Conservation (phyloP, 2,888 invertebrate species). For the Argynnis bischoffii region DNA sequence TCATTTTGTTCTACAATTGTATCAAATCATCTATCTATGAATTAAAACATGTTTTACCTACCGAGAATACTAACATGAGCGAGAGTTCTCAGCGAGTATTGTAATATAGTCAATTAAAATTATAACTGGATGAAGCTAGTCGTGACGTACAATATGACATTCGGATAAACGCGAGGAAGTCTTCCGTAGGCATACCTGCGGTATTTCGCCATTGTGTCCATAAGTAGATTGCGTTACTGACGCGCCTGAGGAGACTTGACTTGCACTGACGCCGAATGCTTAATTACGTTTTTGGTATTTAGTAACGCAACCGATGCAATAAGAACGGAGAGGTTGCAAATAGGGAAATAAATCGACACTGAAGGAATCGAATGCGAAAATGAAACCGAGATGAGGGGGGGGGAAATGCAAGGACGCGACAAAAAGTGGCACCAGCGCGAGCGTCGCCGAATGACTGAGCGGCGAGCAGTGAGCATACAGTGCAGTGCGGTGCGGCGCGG, state of each 20-base stretch:
- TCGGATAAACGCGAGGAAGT: constrained; percentile 12
- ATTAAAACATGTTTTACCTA: neutral
- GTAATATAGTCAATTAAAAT: neutral
- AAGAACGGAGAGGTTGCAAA: constrained; percentile 3
- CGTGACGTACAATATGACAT: constrained; percentile 1
- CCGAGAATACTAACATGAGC: neutral
- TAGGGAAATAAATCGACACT: constrained; percentile 21
- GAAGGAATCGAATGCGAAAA: constrained; percentile 25
- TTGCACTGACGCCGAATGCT: constrained; percentile 20
- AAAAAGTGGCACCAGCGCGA: constrained; percentile 70
- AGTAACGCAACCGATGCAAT: constrained; percentile 9
- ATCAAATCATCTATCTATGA: constrained; percentile 1
- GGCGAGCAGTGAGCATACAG: constrained; percentile 51
- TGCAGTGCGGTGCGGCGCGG: constrained; percentile 53
- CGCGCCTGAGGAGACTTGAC: constrained; percentile 30
- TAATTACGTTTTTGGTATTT: neutral
- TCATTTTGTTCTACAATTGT: constrained; percentile 24
- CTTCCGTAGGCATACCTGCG: constrained; percentile 59
- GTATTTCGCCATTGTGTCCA: constrained; percentile 68
- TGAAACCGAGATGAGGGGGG: constrained; percentile 36
- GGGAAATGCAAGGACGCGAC: constrained; percentile 41
- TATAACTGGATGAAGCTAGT: neutral
- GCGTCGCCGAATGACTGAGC: constrained; percentile 78
- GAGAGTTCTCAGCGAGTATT: constrained; percentile 3
- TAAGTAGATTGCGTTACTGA: constrained; percentile 44